These are phyloP conservation scores for Meteorus cinctellus DNA, from an alignment of 2,888 invertebrate species.

Conservation along the genomic window DNA sequence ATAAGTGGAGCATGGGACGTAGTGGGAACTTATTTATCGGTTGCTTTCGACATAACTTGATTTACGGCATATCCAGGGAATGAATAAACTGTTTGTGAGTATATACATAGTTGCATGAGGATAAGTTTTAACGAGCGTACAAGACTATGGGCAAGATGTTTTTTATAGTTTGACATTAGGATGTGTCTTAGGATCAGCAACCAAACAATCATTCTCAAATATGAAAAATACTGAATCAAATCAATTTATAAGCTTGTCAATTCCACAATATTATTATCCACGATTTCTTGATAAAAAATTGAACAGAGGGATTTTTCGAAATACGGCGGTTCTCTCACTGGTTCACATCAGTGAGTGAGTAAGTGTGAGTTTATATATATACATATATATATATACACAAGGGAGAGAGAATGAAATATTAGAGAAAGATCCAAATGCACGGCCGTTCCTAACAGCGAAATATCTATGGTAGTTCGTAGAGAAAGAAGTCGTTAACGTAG, in stretches of 20 bases:
- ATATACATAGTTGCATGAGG: neutral
- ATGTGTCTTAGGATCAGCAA: no score
- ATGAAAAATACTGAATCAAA: no score
- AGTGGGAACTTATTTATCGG: constrained; percentile 54
- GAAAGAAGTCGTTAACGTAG: constrained; percentile 65
- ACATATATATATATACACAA: neutral
- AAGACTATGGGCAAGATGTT: neutral
- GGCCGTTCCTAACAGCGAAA: constrained; percentile 16
- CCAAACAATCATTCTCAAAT: no score
- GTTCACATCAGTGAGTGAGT: neutral
- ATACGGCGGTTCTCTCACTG: neutral
- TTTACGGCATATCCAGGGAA: constrained; percentile 42
- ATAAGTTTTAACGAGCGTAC: neutral
- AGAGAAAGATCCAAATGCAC: constrained; percentile 49
- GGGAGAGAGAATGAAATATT: constrained; percentile 33
- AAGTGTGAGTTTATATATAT: neutral
- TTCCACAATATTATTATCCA: no score
- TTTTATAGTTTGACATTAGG: neutral
- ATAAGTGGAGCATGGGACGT: constrained; percentile 39
- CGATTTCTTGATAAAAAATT: no score
- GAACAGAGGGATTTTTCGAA: no score
- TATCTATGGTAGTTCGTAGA: constrained; percentile 26
- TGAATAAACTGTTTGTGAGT: constrained; percentile 21
- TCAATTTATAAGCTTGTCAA: no score
- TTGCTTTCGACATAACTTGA: constrained; percentile 49